These are phyloP conservation scores for Anoplophora glabripennis DNA, from an alignment of 1,140 invertebrate genomes.

Conservation along the genomic window DNA sequence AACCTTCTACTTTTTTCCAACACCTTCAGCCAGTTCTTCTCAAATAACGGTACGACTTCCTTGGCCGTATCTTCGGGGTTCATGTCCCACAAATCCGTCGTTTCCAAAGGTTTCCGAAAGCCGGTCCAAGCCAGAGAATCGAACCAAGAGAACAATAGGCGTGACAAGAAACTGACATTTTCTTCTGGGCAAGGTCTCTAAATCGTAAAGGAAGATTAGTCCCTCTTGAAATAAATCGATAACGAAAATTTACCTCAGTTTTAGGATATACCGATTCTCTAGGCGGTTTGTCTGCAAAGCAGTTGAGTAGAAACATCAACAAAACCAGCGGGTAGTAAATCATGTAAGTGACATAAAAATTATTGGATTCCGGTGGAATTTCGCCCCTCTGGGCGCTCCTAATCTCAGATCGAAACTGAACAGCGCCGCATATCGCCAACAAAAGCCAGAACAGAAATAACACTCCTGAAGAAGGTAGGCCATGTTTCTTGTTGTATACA, in stretches of 20 bases:
- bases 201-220: slow-evolving; percentile 8
- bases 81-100: slow-evolving; percentile 85
- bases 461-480: slow-evolving; percentile 81
- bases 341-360: slow-evolving; percentile 73
- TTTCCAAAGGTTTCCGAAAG: slow-evolving; percentile 77
- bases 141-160: slow-evolving; percentile 91
- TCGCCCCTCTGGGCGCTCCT: slow-evolving; percentile 44
- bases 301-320: slow-evolving; percentile 75
- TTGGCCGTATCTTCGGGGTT: slow-evolving; percentile 78
- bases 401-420: slow-evolving; percentile 72
- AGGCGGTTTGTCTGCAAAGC: slow-evolving; percentile 74
- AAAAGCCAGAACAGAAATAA: slow-evolving; percentile 88
- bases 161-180: slow-evolving; percentile 83
- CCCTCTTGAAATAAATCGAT: neutral
- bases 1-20: slow-evolving; percentile 58
- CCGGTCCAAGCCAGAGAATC: slow-evolving; percentile 78
- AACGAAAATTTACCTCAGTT: slow-evolving; percentile 56
- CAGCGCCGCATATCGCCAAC: slow-evolving; percentile 63
- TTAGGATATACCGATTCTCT: slow-evolving; percentile 65
- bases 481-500: slow-evolving; percentile 76
- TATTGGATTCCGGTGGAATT: slow-evolving; percentile 52
- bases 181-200: slow-evolving; percentile 86
- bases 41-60: slow-evolving; percentile 79
- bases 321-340: slow-evolving; percentile 75
- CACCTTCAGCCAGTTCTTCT: slow-evolving; percentile 75